Evolutionary conservation across 2,113 vertebrate genomes (phyloP).

Genomic region (Otus sunia): DNA sequence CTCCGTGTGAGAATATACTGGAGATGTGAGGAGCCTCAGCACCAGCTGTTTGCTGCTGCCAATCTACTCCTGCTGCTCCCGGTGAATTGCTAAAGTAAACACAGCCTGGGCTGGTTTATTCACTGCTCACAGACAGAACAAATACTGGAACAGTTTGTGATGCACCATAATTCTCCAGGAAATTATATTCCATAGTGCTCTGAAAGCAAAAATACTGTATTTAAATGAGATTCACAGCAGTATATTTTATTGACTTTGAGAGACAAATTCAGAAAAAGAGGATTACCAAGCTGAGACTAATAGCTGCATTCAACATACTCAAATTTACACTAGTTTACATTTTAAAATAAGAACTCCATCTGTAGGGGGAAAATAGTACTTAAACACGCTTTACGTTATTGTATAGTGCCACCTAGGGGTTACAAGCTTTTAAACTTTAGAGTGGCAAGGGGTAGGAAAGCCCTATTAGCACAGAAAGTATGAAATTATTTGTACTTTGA

Average conservation of each 20-base stretch:
- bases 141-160: not conserved
- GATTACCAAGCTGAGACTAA: not conserved
- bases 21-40: not conserved
- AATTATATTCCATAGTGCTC: not conserved
- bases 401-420: conserved; percentile 56
- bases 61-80: not conserved
- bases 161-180: not conserved
- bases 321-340: not conserved
- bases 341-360: not conserved
- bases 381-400: not conserved
- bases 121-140: not conserved
- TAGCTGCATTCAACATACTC: not conserved
- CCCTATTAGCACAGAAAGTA: not conserved
- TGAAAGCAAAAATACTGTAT: not conserved
- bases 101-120: not conserved
- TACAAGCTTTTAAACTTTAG: not conserved
- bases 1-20: not conserved
- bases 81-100: not conserved
- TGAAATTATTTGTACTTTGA: not conserved
- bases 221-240: not conserved
- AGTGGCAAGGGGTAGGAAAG: not conserved
- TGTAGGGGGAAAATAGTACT: not conserved
- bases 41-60: not conserved
- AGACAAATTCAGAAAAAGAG: not conserved
- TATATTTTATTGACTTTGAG: not conserved